Conservation (phyloP, 2,888 invertebrate species). For the Philopedon plagiatum region DNA sequence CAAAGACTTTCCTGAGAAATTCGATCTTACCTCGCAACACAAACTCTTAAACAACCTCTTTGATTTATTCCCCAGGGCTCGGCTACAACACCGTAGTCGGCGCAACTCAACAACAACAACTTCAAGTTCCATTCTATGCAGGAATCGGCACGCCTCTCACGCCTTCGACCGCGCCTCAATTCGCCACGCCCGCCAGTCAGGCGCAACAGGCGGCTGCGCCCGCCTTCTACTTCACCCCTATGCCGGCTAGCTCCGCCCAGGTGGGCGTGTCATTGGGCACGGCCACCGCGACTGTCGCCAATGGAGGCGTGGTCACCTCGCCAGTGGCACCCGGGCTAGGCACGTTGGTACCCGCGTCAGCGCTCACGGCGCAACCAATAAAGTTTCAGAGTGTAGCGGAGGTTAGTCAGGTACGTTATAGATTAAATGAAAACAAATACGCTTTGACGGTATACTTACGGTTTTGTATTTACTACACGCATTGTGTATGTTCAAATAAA, state of each 20-base stretch:
- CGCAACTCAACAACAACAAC: slow-evolving; percentile 19
- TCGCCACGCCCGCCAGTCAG: slow-evolving; percentile 32
- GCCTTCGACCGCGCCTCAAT: slow-evolving; percentile 25
- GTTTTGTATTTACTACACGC: not conserved
- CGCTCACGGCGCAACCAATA: slow-evolving; percentile 58
- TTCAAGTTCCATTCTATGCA: slow-evolving; percentile 47
- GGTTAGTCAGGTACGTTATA: slow-evolving; percentile 70
- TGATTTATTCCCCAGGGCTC: slow-evolving; percentile 21
- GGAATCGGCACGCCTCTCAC: slow-evolving; percentile 38
- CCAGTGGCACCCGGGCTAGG: slow-evolving; percentile 45
- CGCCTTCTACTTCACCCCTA: slow-evolving; percentile 70
- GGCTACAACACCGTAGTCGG: slow-evolving; percentile 38
- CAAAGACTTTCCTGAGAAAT: no score
- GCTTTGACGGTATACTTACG: no score
- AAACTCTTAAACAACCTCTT: not conserved
- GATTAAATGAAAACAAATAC: no score
- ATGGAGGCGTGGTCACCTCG: slow-evolving; percentile 32
- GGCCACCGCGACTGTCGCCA: slow-evolving; percentile 63
- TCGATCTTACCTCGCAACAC: not conserved
- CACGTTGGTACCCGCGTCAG: slow-evolving; percentile 47
- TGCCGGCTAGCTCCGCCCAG: slow-evolving; percentile 62
- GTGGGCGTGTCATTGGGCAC: slow-evolving; percentile 58
- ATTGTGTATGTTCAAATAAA: not conserved
- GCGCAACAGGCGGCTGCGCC: slow-evolving; percentile 58
- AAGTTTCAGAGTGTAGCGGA: slow-evolving; percentile 70